Base-by-base conservation (phyloP, 2,888 invertebrate genomes). In the Entomobrya multifasciata region DNA sequence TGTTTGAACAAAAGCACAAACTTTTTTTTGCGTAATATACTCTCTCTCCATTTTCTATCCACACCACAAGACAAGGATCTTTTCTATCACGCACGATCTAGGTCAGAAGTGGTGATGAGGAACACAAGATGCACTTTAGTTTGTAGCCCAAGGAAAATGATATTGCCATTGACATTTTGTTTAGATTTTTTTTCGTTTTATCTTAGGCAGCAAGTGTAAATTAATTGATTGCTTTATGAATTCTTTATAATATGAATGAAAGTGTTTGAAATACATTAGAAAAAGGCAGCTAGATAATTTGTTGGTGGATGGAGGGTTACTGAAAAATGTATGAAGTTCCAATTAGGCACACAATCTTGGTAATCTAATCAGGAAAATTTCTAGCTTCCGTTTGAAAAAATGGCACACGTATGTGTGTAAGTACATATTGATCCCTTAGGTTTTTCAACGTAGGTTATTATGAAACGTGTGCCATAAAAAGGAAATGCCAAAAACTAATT, bases 91-190 rank as follows among this genome's bases (percentile, higher is more conserved):
- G 27, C 22, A n/a, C 15, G 13, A 60, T 25, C 60, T 60, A 30
- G 60, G 60, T 60, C 60, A 60, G 27, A 60, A n/a, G n/a, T 60
- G 60, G 60, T 5, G 30, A 30, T 30, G 15, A 30, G n/a, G 60
- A 60, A 60, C 60, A 44, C 22, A 60, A 44, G 44, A 67, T 44
- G 67, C 44, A 67, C 36, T 67, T 67, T 67, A 67, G 44, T 20
- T 41, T 44, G 20, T 67, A 67, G 10, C 67, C 44, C 41, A 44
- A 67, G 67, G 44, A 67, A 41, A 67, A 13, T 2, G 44, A 44
- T 41, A 44, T 67, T 67, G 20, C 44, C 13, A 44, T 67, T 67
- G 44, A 44, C 67, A 44, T 67, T 67, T 44, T 10, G n/a, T 15
- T 67, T 67, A 36, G 4, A 36, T 8, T 6, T 4, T 36, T 6